Evolutionary conservation across 2,113 vertebrate species (phyloP).

Genomic region (Tychaedon coryphoeus): DNA sequence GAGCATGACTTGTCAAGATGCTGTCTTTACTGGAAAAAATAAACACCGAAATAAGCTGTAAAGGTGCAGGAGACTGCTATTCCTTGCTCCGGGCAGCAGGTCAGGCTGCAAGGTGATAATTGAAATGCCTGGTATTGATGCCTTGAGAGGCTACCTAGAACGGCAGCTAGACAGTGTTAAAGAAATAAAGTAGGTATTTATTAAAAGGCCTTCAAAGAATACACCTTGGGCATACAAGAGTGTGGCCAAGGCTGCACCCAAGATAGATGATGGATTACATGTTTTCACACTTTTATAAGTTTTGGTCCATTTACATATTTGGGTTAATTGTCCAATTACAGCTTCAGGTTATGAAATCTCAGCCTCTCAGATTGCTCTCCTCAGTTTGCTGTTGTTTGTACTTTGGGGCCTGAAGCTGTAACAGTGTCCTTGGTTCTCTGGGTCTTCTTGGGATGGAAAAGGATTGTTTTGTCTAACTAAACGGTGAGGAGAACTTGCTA

Average conservation of each 20-base stretch:
- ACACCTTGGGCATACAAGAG: not conserved
- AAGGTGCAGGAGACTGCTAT: not conserved
- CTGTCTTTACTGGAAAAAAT: not conserved
- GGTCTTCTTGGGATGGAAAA: not conserved
- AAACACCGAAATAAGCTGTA: not conserved
- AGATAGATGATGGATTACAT: accelerated
- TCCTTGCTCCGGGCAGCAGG: not conserved
- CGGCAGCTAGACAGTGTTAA: not conserved
- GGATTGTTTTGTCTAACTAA: not conserved
- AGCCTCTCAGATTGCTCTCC: not conserved
- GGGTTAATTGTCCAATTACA: not conserved
- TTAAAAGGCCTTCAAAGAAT: not conserved
- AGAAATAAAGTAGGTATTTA: not conserved
- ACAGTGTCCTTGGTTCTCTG: not conserved
- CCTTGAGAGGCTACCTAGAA: not conserved
- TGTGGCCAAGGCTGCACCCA: not conserved
- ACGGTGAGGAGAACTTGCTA: not conserved
- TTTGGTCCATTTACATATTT: not conserved
- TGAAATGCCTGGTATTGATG: not conserved
- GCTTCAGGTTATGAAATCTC: not conserved
- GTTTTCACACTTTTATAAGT: not conserved
- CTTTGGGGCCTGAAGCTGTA: not conserved
- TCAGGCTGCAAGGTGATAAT: not conserved
- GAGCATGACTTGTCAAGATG: not conserved
- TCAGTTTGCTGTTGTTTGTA: not conserved